A percentile compares a stretch with the other conserved stretches of the same genome.
These are phyloP conservation scores for Folsomia candida DNA, from an alignment of 2,888 invertebrate species.

Conservation along the genomic window DNA sequence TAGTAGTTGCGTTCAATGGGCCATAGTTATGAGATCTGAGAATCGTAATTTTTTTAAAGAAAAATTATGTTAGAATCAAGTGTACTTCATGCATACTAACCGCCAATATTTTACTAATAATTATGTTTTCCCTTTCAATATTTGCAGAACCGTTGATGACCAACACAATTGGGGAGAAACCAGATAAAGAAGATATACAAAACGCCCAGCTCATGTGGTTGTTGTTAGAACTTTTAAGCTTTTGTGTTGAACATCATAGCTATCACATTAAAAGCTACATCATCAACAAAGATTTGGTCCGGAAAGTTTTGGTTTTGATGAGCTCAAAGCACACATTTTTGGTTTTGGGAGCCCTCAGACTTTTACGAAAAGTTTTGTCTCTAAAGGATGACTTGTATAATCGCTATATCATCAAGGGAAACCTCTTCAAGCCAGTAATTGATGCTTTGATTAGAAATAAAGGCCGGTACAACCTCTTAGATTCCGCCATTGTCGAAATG, in stretches of 20 bases:
- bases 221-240: constrained; percentile 91
- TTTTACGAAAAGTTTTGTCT: constrained; percentile 94
- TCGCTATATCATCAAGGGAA: constrained; percentile 89
- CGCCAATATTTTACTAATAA: not conserved
- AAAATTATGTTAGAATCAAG: not conserved
- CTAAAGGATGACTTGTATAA: constrained; percentile 99
- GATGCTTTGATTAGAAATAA: constrained; percentile 96
- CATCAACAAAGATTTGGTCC: constrained; percentile 91
- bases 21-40: constrained; percentile 51
- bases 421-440: constrained; percentile 91
- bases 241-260: constrained; percentile 98
- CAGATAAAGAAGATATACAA: constrained; percentile 90
- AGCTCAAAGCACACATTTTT: constrained; percentile 96
- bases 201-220: constrained; percentile 92
- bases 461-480: constrained; percentile 95
- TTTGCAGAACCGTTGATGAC: constrained; percentile 79
- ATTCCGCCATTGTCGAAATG: constrained; percentile 97
- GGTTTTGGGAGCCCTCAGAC: constrained; percentile 86
- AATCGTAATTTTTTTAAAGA: constrained; percentile 21
- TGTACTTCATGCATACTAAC: not conserved
- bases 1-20: constrained; percentile 46
- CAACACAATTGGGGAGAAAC: constrained; percentile 86
- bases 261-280: constrained; percentile 98
- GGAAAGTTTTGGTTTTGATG: constrained; percentile 92
- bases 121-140: constrained; percentile 3